These are phyloP conservation scores for Drosophila murphyi DNA, from an alignment of 1,140 invertebrate genomes.

Conservation along the genomic window DNA sequence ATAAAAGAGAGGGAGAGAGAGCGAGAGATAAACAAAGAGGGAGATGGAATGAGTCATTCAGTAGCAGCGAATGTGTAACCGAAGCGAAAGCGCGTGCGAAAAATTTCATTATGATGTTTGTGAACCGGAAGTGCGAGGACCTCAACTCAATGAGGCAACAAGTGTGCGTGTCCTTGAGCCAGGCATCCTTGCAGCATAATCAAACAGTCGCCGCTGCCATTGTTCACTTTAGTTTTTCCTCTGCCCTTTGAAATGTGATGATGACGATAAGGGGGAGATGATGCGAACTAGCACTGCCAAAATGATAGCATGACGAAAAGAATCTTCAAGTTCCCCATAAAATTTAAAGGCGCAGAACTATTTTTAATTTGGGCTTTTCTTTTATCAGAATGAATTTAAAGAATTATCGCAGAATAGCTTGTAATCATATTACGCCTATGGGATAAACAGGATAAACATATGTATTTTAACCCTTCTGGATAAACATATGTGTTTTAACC, in stretches of 20 bases:
- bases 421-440: too few species aligned
- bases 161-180: conserved; percentile 44
- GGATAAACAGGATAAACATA: too few species aligned
- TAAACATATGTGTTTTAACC: too few species aligned
- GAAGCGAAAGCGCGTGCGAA: conserved; percentile 23
- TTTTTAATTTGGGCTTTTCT: too few species aligned
- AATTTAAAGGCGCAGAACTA: too few species aligned
- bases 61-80: conserved; percentile 37
- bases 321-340: too few species aligned
- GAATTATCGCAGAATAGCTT: too few species aligned
- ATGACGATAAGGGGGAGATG: background rate
- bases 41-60: conserved; percentile 5
- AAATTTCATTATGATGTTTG: conserved; percentile 59
- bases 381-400: too few species aligned
- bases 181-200: conserved; percentile 29
- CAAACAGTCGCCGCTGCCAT: conserved; percentile 35
- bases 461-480: too few species aligned
- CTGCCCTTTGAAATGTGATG: background rate
- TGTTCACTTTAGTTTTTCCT: conserved; percentile 30
- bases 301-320: conserved; percentile 2
- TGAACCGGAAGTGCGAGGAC: conserved; percentile 4
- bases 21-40: conserved; percentile 1
- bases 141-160: conserved; percentile 21
- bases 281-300: background rate
- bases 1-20: background rate